Conservation (phyloP, 2,888 invertebrate species). For the Octonoba sinensis region DNA sequence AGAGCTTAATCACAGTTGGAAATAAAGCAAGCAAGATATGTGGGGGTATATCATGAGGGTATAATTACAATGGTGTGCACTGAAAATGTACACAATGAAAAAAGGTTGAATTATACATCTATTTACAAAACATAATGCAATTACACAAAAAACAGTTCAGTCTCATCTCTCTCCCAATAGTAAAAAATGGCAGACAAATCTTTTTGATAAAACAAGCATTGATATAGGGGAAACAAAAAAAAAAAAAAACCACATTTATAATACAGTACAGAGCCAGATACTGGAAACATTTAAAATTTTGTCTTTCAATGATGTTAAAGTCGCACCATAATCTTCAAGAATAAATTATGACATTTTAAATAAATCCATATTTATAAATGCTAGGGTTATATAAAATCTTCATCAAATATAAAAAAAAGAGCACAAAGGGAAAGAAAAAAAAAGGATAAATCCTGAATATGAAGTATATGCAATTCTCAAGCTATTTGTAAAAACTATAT, state of each 20-base stretch:
- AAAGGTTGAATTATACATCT: not conserved
- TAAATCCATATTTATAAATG: too few species aligned
- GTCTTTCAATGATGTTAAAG: too few species aligned
- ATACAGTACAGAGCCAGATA: not conserved
- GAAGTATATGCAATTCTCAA: too few species aligned
- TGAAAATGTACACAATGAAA: not conserved
- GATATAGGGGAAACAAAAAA: not conserved
- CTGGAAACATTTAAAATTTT: too few species aligned
- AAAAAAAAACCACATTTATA: too few species aligned
- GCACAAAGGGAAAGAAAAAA: too few species aligned
- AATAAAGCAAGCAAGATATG: slow-evolving; percentile 63
- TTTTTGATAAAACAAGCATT: not conserved
- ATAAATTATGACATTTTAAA: too few species aligned
- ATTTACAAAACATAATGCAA: slow-evolving; percentile 2
- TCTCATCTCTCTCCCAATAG: not conserved
- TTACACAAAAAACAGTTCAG: not conserved
- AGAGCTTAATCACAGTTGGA: slow-evolving; percentile 58
- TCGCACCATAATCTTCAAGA: too few species aligned
- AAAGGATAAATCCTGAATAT: too few species aligned
- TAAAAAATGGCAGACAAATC: not conserved
- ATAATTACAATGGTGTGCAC: slow-evolving; percentile 1
- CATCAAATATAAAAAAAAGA: too few species aligned
- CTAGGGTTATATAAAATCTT: too few species aligned
- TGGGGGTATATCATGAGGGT: slow-evolving; percentile 11
- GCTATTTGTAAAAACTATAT: too few species aligned